phyloP scores from a whole-genome alignment of 2,113 vertebrate species.

The Electrona antarctica region DNA sequence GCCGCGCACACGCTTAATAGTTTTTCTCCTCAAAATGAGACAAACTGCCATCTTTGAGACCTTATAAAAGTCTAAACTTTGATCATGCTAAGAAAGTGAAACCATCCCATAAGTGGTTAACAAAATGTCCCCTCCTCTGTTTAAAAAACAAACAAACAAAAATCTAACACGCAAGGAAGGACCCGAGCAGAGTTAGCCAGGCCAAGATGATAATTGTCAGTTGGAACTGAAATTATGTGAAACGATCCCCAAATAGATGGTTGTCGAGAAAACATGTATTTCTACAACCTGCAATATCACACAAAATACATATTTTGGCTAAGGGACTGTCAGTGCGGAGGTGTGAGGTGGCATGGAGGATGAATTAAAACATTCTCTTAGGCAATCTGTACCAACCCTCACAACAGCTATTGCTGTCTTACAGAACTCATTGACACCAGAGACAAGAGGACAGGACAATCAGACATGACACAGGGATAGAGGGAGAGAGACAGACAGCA shows the following conservation, averaged over 20 bases:
- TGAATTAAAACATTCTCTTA: slow-evolving; percentile 22
- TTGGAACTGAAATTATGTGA: slow-evolving; percentile 53
- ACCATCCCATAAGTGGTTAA: too few relatives aligned
- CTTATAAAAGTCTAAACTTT: too few relatives aligned
- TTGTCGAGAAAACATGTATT: slow-evolving; percentile 39
- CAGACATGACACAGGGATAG: not conserved
- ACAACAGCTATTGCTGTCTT: slow-evolving; percentile 24
- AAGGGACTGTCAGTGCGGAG: not conserved
- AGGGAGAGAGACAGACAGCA: not conserved
- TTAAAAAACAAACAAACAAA: too few relatives aligned
- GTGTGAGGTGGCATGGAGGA: not conserved
- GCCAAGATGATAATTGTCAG: not conserved
- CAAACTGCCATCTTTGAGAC: too few relatives aligned
- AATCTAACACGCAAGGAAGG: too few relatives aligned
- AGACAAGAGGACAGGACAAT: not conserved
- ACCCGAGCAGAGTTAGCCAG: too few relatives aligned
- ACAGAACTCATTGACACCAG: slow-evolving; percentile 6
- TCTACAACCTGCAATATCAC: slow-evolving; percentile 56
- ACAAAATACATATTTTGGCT: slow-evolving; percentile 39
- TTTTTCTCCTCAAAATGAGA: too few relatives aligned
- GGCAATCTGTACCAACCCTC: slow-evolving; percentile 35
- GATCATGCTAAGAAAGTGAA: too few relatives aligned
- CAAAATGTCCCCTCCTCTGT: too few relatives aligned
- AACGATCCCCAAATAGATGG: slow-evolving; percentile 36
- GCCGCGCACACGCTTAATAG: too few relatives aligned